Evolutionary conservation across 2,113 vertebrate species (phyloP).

Genomic region (Salminus brasiliensis): DNA sequence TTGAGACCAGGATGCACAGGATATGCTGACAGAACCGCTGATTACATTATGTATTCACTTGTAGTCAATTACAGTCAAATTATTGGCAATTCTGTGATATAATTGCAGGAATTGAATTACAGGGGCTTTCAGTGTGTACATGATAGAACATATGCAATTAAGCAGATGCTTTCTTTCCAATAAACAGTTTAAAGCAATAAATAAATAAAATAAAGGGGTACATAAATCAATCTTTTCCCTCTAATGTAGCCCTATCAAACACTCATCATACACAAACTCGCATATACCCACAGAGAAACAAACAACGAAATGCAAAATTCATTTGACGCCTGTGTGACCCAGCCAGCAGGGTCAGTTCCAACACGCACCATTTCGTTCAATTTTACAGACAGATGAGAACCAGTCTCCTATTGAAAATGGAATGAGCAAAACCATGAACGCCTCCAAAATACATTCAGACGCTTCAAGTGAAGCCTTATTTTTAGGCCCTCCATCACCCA

Average conservation of each 20-base stretch:
- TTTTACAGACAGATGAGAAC: slow-evolving; percentile 44
- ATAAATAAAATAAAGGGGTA: too few relatives aligned
- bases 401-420: slow-evolving; percentile 42
- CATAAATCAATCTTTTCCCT: too few relatives aligned
- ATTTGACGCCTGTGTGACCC: slow-evolving; percentile 30
- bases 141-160: slow-evolving; percentile 4
- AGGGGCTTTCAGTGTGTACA: neutral
- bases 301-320: slow-evolving; percentile 36
- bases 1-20: neutral
- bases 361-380: slow-evolving; percentile 44
- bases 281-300: slow-evolving; percentile 31
- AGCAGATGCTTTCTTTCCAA: neutral
- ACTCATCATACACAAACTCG: slow-evolving; percentile 27
- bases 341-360: slow-evolving; percentile 3
- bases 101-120: slow-evolving; percentile 13
- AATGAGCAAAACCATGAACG: slow-evolving; percentile 42
- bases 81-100: slow-evolving; percentile 7
- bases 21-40: neutral
- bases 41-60: slow-evolving; percentile 24
- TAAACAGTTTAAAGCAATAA: slow-evolving; percentile 20
- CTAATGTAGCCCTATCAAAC: neutral
- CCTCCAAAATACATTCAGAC: slow-evolving; percentile 31
- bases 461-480: slow-evolving; percentile 36
- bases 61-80: slow-evolving; percentile 1
- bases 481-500: slow-evolving; percentile 14